A percentile compares a stretch with the other conserved stretches of the same genome.
These are phyloP conservation scores for Planococcus citri DNA, from an alignment of 1,140 invertebrate genomes.

Conservation along the genomic window DNA sequence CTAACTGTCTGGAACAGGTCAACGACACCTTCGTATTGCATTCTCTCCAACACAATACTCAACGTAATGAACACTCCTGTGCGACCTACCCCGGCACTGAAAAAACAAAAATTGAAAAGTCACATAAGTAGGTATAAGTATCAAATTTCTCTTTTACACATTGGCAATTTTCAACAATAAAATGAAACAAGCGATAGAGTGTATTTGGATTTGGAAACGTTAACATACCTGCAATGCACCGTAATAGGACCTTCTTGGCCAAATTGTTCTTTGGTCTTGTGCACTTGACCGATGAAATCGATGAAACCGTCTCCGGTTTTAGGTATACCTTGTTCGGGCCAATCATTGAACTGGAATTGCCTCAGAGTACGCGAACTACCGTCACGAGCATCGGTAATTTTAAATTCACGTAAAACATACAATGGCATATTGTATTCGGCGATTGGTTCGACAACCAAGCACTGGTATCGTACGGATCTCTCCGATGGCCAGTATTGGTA, in stretches of 20 bases:
- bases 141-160: not conserved
- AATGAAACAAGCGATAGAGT: not conserved
- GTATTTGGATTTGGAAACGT: no score
- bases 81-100: conserved; percentile 82
- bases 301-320: conserved; percentile 97
- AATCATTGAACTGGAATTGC: conserved; percentile 98
- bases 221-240: conserved; percentile 87
- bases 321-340: conserved; percentile 96
- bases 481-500: conserved; percentile 99
- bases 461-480: conserved; percentile 86
- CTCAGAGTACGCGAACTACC: conserved; percentile 90
- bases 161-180: not conserved
- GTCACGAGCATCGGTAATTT: conserved; percentile 87
- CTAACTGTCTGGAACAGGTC: conserved; percentile 99
- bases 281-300: conserved; percentile 95
- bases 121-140: no score
- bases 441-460: conserved; percentile 96
- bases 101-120: conserved; percentile 25
- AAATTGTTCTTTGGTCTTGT: conserved; percentile 99
- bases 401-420: conserved; percentile 96
- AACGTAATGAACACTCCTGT: conserved; percentile 98
- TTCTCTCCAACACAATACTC: conserved; percentile 94
- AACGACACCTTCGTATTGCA: conserved; percentile 97
- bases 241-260: conserved; percentile 98
- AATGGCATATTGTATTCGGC: conserved; percentile 99